Conservation (phyloP, 2,888 invertebrate genomes). For the Ennomos erosarius region DNA sequence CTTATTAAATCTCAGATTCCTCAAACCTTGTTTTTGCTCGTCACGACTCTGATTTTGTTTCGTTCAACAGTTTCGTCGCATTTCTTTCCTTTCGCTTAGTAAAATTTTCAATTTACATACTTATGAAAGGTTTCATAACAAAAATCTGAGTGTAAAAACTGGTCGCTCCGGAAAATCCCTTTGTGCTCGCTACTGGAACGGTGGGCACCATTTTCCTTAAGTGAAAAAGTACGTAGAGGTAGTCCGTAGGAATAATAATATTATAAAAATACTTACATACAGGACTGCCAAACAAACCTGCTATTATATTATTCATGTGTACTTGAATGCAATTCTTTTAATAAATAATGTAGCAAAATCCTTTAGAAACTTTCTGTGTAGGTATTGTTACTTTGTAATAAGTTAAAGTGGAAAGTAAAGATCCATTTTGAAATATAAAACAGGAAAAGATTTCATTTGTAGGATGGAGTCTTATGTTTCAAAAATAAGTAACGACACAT, state of each 20-base stretch:
- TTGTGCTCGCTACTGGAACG: constrained; percentile 47
- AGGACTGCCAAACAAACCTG: constrained; percentile 14
- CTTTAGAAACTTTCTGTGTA: no score
- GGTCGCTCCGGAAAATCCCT: constrained; percentile 54
- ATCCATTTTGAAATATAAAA: constrained; percentile 1
- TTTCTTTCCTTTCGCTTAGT: constrained; percentile 54
- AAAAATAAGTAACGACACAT: constrained; percentile 31
- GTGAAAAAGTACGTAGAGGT: constrained; percentile 44
- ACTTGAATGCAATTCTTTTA: no score
- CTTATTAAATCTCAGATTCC: constrained; percentile 62
- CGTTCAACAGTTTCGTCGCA: constrained; percentile 54
- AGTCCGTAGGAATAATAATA: constrained; percentile 18
- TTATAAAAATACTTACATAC: constrained; percentile 13
- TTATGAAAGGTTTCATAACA: constrained; percentile 64
- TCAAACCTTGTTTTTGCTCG: constrained; percentile 47
- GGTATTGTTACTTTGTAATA: neutral
- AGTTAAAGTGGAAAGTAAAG: neutral
- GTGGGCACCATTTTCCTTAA: constrained; percentile 44
- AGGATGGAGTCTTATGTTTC: constrained; percentile 28
- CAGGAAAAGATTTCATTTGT: constrained; percentile 22
- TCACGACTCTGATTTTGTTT: constrained; percentile 54
- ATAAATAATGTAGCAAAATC: no score
- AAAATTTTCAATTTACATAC: constrained; percentile 71
- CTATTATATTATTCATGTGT: neutral
- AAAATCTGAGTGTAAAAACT: constrained; percentile 59